phyloP scores from a whole-genome alignment of 1,140 invertebrate genomes.

The Trinorchestia longiramus region DNA sequence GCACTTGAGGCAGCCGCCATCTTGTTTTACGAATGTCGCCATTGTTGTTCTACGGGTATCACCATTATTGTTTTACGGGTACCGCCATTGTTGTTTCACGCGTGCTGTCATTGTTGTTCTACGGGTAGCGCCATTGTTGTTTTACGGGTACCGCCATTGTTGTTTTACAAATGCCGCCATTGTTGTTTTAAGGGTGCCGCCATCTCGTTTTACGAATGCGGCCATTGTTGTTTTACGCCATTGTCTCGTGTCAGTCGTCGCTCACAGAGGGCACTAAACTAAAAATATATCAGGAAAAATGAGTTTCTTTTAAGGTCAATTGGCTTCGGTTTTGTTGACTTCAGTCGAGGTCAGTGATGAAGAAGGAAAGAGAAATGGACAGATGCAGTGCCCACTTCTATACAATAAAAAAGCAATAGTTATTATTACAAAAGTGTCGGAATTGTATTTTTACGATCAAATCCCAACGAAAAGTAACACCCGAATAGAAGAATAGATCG shows the following conservation, averaged over 20 bases:
- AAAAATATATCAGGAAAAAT: neutral
- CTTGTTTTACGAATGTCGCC: neutral
- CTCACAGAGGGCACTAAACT: neutral
- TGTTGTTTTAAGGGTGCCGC: neutral
- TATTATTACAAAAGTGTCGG: too few relatives aligned
- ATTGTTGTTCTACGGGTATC: too few relatives aligned
- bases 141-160: neutral
- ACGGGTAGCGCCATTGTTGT: neutral
- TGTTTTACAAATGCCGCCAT: neutral
- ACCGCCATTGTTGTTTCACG: neutral
- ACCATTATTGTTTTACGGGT: neutral
- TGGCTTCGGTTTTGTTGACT: neutral
- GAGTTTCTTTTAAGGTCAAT: neutral
- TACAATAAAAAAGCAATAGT: too few relatives aligned
- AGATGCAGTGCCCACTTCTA: too few relatives aligned
- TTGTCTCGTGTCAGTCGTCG: neutral
- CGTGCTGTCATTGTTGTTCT: neutral
- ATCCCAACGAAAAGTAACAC: too few relatives aligned
- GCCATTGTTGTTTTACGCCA: slow-evolving; percentile 7
- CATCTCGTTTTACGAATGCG: neutral
- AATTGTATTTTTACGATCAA: too few relatives aligned
- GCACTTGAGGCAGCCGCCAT: neutral
- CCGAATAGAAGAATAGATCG: too few relatives aligned
- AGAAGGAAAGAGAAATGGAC: too few relatives aligned
- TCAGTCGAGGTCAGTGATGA: too few relatives aligned